Base-by-base conservation (phyloP, 1,140 invertebrate species). In the Choristoneura fumiferana region DNA sequence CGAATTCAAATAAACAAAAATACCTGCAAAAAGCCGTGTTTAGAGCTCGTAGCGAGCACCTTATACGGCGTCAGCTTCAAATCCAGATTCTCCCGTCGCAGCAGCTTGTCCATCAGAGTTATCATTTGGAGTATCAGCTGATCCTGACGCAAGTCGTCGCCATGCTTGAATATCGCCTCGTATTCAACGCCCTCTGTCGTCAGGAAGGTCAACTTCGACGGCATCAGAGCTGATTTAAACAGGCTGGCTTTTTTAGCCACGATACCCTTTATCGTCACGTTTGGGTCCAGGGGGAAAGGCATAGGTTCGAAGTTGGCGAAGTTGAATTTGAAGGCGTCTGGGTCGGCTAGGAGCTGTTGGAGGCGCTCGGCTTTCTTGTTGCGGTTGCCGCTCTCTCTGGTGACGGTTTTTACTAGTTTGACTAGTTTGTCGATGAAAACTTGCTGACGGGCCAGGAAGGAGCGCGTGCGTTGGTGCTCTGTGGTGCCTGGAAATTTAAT, bases 131-230 rank as follows among this genome's bases (percentile, higher is more conserved):
- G 87, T 63, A 99, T 97, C 0, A 99, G 91, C 87, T 99, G 98
- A 91, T 99, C 99, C 89, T 99, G 99, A 17, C 98, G 87, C n/a
- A 99, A 86, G 90, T 99, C 98, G 89, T 99, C 99, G 0, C 99
- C 99, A 76, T 98, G 94, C 91, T 99, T 99, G 86, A 99, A 99
- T 65, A 99, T 99, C 0, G 97, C 96, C 10, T 97, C 95, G 89
- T 99, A 99, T 80, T 98, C 96, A n/a, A 89, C 90, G 33, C 94
- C 94, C 52, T 94, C 92, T 0, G 91, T 92, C 0, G 96, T 98
- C 12, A 95, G 90, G 84, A 99, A 99, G 1, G 97, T 96, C 14
- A 99, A 91, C 80, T 96, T 95, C 35, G 96, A 97, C n/a, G 98
- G 98, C 97, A 99, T 99, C 38, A 99, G 90, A 2, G 97, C 96